Evolutionary conservation across 2,113 vertebrate genomes (phyloP), one percentile per base, ranked within the genome.

Genomic region (Apeltes quadracus): DNA sequence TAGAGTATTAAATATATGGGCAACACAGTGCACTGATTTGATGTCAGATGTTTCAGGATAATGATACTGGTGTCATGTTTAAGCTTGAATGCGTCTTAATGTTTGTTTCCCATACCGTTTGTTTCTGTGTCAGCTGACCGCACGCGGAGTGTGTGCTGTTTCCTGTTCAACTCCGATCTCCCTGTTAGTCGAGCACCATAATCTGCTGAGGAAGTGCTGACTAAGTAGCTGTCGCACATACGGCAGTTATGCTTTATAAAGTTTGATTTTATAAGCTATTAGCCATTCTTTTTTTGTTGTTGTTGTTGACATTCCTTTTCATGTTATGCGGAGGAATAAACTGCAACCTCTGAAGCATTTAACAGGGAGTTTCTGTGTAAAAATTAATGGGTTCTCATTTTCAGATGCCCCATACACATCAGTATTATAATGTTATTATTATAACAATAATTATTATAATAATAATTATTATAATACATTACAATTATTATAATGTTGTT

Each of bases 101-200:
- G 44, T 71, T 20, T 23, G 61, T 43, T n/a, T n/a, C n/a, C n/a
- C n/a, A n/a, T n/a, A 57, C 51, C 67, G 68, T 85, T 84, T 87
- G 75, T 82, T 34, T 77, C 43, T 22, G 15, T 80, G 87, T 92
- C 88, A 92, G 83, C 86, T 91, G 91, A 91, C 85, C 62, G 61
- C 69, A 76, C 5, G 34, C 23, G 76, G 55, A 75, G 58, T 27
- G n/a, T 63, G 41, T 63, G 70, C 68, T 16, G 70, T 62, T 91
- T 91, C 88, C 88, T 88, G 68, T 82, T 84, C 5, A 55, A 48
- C 68, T 73, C 64, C 61, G 64, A 72, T 57, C 72, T 59, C 48
- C 61, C 73, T 3, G 20, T 83, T 78, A 75, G 65, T 72, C 62
- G 70, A 77, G 51, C 76, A 59, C 66, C 54, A 55, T 75, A 65